Percentiles rank a stretch among this genome's conserved stretches.
phyloP scores from a whole-genome alignment of 30 jellyfish, hydroid and myxozoan species.

The Sanderia malayensis region DNA sequence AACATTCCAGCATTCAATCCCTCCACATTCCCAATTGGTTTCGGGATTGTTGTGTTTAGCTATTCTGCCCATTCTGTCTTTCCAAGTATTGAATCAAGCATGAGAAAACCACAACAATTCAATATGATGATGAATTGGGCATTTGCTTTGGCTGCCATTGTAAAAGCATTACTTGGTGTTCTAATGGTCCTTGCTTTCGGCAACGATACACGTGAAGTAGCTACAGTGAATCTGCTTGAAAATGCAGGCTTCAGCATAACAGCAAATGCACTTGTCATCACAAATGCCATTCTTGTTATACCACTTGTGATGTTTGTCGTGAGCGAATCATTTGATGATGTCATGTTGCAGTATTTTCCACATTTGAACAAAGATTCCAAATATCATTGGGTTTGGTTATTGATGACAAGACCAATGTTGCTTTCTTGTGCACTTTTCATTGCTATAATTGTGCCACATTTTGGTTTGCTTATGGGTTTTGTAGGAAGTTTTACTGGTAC shows the following conservation, averaged over 20 bases:
- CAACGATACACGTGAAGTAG: slow-evolving; percentile 71
- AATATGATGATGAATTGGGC: slow-evolving; percentile 85
- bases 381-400: slow-evolving; percentile 80
- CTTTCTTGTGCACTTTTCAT: slow-evolving; percentile 66
- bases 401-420: slow-evolving; percentile 82
- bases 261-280: slow-evolving; percentile 73
- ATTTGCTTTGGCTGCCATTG: slow-evolving; percentile 80
- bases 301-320: slow-evolving; percentile 96
- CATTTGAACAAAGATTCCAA: slow-evolving; percentile 66
- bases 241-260: slow-evolving; percentile 63
- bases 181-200: slow-evolving; percentile 89
- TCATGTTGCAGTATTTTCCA: slow-evolving; percentile 70
- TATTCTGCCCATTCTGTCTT: slow-evolving; percentile 97
- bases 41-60: slow-evolving; percentile 92
- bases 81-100: slow-evolving; percentile 92
- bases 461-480: slow-evolving; percentile 88
- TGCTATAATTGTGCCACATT: slow-evolving; percentile 89
- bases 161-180: slow-evolving; percentile 74
- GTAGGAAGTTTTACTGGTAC: slow-evolving; percentile 97
- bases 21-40: slow-evolving; percentile 85
- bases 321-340: slow-evolving; percentile 81
- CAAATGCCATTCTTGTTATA: slow-evolving; percentile 76
- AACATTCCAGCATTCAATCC: slow-evolving; percentile 83
- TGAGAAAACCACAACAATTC: slow-evolving; percentile 80
- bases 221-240: slow-evolving; percentile 69